Percentiles rank a stretch among this genome's conserved stretches.
phyloP scores from a whole-genome alignment of 2,888 invertebrate species.

The Corythucha ciliata region DNA sequence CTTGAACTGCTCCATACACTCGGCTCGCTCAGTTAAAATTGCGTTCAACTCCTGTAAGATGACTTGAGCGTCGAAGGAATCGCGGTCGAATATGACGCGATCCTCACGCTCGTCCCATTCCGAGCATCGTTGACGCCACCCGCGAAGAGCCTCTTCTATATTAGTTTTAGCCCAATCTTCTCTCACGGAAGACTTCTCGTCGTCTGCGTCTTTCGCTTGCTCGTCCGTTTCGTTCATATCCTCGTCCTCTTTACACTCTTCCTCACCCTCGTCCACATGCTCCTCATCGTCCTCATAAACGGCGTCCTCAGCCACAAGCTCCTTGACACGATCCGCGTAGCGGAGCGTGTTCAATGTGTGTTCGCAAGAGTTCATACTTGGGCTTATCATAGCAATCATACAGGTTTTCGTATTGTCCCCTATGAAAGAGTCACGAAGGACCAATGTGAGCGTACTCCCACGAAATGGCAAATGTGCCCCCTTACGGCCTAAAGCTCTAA shows the following conservation, averaged over 20 bases:
- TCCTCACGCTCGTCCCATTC: too few relatives aligned
- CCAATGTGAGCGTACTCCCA: slow-evolving; percentile 92
- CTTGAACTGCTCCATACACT: too few relatives aligned
- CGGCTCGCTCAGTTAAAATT: too few relatives aligned
- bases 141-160: slow-evolving; percentile 30
- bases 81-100: too few relatives aligned
- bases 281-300: slow-evolving; percentile 43
- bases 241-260: slow-evolving; percentile 10
- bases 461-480: slow-evolving; percentile 96
- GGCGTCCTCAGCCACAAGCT: slow-evolving; percentile 75
- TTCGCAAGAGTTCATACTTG: slow-evolving; percentile 91
- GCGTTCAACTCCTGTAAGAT: too few relatives aligned
- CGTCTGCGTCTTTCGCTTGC: too few relatives aligned
- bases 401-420: slow-evolving; percentile 97
- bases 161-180: slow-evolving; percentile 36
- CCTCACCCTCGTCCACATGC: slow-evolving; percentile 30
- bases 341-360: slow-evolving; percentile 95
- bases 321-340: slow-evolving; percentile 96
- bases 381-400: slow-evolving; percentile 99
- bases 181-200: too few relatives aligned
- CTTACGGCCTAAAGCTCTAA: slow-evolving; percentile 88
- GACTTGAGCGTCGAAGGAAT: too few relatives aligned
- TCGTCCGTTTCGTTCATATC: slow-evolving; percentile 13
- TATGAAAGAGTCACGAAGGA: slow-evolving; percentile 94
- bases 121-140: too few relatives aligned